Conservation (phyloP, 2,888 invertebrate genomes). For the Noctua comes region DNA sequence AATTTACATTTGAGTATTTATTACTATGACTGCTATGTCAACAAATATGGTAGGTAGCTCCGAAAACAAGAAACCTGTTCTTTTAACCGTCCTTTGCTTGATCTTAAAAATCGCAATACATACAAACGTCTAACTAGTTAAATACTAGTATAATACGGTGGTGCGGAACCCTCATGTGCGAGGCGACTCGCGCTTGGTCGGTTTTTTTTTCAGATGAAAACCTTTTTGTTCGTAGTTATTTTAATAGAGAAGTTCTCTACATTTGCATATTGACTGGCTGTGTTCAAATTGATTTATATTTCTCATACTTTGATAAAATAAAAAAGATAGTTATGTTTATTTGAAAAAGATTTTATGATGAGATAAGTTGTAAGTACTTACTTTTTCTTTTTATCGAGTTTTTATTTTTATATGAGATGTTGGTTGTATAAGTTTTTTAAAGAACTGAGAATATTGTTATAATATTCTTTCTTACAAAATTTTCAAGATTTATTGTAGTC, state of each 20-base stretch:
- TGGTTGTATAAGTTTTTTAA: not conserved
- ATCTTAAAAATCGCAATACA: too few relatives aligned
- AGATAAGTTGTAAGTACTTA: not conserved
- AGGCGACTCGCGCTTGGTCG: not conserved
- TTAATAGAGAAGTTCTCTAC: not conserved
- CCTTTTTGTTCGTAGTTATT: not conserved
- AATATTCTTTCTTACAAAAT: not conserved
- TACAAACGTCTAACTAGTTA: not conserved
- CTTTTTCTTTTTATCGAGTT: slow-evolving; percentile 4
- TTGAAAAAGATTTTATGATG: not conserved
- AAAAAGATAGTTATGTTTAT: not conserved
- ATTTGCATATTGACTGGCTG: slow-evolving; percentile 3
- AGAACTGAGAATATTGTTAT: not conserved
- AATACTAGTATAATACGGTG: not conserved
- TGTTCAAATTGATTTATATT: slow-evolving; percentile 11
- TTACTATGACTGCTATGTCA: not conserved
- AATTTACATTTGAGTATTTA: not conserved
- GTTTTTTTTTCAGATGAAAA: not conserved
- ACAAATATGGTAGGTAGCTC: too few relatives aligned
- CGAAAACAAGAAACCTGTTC: too few relatives aligned
- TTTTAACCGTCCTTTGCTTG: too few relatives aligned
- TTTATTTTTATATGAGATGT: not conserved
- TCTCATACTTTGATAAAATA: slow-evolving; percentile 4
- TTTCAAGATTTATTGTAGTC: too few relatives aligned
- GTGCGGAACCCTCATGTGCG: not conserved